Evolutionary conservation across 1,140 invertebrate species (phyloP).

Genomic region (Drosophila arizonae): DNA sequence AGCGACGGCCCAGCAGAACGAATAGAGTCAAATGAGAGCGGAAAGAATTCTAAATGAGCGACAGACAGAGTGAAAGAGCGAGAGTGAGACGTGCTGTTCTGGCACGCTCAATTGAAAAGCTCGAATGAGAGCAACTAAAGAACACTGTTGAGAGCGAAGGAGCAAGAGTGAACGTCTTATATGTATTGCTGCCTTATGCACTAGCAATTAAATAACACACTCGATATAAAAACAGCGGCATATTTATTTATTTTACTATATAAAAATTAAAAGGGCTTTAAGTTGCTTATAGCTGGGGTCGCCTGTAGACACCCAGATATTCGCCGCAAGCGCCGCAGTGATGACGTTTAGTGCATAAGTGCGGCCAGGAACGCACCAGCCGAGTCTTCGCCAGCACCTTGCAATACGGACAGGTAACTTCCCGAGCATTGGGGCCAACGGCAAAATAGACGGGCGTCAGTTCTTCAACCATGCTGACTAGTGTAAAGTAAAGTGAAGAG

Average conservation of each 20-base stretch:
- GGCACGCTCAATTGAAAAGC: too few species aligned
- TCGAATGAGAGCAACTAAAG: too few species aligned
- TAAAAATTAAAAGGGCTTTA: not conserved
- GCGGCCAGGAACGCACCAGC: slow-evolving; percentile 57
- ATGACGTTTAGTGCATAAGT: slow-evolving; percentile 65
- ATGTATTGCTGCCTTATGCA: not conserved
- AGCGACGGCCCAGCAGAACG: slow-evolving; percentile 23
- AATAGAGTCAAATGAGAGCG: not conserved
- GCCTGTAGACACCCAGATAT: slow-evolving; percentile 73
- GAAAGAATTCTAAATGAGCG: slow-evolving; percentile 1
- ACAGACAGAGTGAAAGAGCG: not conserved
- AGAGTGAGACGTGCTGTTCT: too few species aligned
- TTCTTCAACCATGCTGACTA: slow-evolving; percentile 43
- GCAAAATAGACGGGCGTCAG: slow-evolving; percentile 71
- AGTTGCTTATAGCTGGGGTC: slow-evolving; percentile 57
- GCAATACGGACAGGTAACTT: slow-evolving; percentile 76
- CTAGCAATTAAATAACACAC: slow-evolving; percentile 26
- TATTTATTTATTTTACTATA: slow-evolving; percentile 23
- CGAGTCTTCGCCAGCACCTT: slow-evolving; percentile 60
- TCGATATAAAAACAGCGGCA: not conserved
- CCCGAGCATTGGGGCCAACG: slow-evolving; percentile 75
- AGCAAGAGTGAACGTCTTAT: not conserved
- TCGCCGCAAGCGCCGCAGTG: slow-evolving; percentile 78
- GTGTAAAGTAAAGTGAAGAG: not conserved
- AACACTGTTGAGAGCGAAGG: slow-evolving; percentile 4